phyloP scores from a whole-genome alignment of 2,113 vertebrate genomes.

The Chroicocephalus ridibundus region DNA sequence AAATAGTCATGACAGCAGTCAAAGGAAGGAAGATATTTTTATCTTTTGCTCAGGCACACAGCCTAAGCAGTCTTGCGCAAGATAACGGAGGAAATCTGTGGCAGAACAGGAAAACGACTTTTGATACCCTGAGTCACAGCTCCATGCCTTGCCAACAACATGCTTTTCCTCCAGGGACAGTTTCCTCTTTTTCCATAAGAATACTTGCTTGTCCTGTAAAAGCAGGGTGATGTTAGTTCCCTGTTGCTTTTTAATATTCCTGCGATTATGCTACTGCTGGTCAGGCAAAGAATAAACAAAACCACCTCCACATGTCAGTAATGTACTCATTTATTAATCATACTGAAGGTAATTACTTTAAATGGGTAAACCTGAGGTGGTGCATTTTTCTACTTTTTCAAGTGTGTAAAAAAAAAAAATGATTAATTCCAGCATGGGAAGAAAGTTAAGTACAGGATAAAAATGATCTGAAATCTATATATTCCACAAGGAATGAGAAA shows the following conservation, averaged over 20 bases:
- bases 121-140: neutral
- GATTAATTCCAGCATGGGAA: neutral
- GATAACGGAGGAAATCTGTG: neutral
- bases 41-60: neutral
- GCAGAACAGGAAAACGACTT: neutral
- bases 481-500: constrained; percentile 1
- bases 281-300: constrained; percentile 24
- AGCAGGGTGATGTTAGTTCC: neutral
- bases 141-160: neutral
- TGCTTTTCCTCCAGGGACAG: neutral
- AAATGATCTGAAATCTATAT: constrained; percentile 9
- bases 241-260: neutral
- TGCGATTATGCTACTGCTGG: neutral
- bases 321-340: constrained; percentile 1
- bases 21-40: constrained; percentile 22
- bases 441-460: neutral
- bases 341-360: neutral
- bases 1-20: neutral
- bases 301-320: neutral
- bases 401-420: neutral
- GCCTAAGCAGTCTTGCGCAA: neutral
- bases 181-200: neutral
- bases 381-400: neutral
- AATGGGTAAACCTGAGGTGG: neutral
- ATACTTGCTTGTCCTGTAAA: neutral